Evolutionary conservation across 1,140 invertebrate genomes (phyloP).

Genomic region (Microplitis demolitor): DNA sequence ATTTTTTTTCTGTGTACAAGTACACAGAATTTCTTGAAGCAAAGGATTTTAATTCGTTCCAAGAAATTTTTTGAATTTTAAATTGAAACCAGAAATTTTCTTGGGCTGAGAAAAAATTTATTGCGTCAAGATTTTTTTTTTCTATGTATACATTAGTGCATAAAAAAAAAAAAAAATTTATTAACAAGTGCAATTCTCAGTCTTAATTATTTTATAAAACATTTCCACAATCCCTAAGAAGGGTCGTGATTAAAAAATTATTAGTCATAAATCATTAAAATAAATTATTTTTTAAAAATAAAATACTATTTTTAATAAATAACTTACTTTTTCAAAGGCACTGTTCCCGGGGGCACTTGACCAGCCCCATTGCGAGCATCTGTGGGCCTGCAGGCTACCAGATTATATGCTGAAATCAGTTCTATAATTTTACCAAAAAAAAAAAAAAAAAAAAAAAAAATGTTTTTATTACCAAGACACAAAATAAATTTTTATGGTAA

Average conservation of each 20-base stretch:
- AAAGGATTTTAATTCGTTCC: no score
- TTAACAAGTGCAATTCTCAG: slow-evolving; percentile 7
- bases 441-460: background rate
- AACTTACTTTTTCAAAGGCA: slow-evolving; percentile 97
- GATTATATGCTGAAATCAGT: slow-evolving; percentile 90
- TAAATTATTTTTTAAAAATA: background rate
- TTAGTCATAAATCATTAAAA: background rate
- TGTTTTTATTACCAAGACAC: no score
- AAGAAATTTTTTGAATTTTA: no score
- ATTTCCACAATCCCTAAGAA: slow-evolving; percentile 7
- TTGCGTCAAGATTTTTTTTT: no score
- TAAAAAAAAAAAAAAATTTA: background rate
- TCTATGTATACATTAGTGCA: no score
- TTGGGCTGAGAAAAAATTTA: no score
- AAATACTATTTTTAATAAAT: slow-evolving; percentile 25
- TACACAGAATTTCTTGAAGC: no score
- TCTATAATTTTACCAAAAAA: slow-evolving; percentile 59
- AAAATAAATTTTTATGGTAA: no score
- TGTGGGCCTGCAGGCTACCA: slow-evolving; percentile 93
- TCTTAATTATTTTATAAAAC: background rate
- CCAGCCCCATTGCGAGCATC: slow-evolving; percentile 86
- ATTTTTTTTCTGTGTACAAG: no score
- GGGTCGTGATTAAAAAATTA: slow-evolving; percentile 4
- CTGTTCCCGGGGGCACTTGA: slow-evolving; percentile 85
- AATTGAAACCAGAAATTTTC: no score